Base-by-base conservation (phyloP, 2,113 vertebrate species). In the Melanocharis versteri region DNA sequence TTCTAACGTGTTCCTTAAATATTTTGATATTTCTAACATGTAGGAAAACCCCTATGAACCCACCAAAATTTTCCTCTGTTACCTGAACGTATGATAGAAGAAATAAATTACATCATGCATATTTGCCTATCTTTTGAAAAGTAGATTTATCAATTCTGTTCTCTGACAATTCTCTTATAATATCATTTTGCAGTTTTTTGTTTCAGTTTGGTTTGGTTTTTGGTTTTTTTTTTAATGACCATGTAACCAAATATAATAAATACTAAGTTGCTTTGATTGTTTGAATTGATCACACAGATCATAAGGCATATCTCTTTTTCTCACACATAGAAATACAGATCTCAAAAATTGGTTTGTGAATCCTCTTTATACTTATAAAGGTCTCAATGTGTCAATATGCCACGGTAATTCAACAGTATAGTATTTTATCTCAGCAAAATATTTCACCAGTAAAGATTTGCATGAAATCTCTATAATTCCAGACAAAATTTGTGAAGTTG, bases 21-120 rank as follows among this genome's bases (percentile, higher is more conserved):
- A 3, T 22, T 50, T 56, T 70, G 11, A 6, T 47, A 22, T 61
- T 61, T 81, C 13, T 39, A 37, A 44, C 13, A 35, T 10, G 26
- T 9, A 20, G 9, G 9, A 70, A 80, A 62, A 30, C 3, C 4
- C 2, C 8, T 19, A 22, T 1, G 3, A 62, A 15, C 7, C 0
- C 16, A 73, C 3, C 5, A 22, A 37, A 39, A 37, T 37, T 66
- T 54, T 26, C 8, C 3, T 21, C 6, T 51, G 6, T 39, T n/a
- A 33, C 4, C 13, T 82, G 10, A 64, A 42, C 33, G 3, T 30
- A 28, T 60, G 23, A 13, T n/a, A 71, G 17, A 87, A 27, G 9
- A 68, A 83, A 83, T 23, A 48, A 77, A 47, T 61, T 61, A 5
- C 15, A 51, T 27, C 6, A 33, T 21, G 7, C 13, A 45, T 26